Evolutionary conservation across 2,888 invertebrate genomes (phyloP), one percentile per base, ranked within the genome.

Genomic region (Drosophila helvetica): DNA sequence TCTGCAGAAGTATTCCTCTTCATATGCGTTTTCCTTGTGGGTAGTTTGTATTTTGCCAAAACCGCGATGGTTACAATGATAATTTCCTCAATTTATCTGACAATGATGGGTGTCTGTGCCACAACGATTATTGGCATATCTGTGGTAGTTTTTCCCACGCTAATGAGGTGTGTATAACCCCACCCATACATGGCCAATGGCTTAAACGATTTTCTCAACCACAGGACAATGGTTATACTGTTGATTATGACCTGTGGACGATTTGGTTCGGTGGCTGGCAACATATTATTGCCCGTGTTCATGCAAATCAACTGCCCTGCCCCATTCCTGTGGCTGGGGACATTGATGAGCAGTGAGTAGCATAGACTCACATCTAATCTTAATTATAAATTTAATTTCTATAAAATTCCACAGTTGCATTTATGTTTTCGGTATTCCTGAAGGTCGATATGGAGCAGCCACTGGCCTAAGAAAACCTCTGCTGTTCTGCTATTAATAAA

Each of bases 141-240:
- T 12, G 88, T 89, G 0, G 86, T 82, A 30, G 75, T 88, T 17
- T 91, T 91, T 75, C 91, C 91, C 45, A 91, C 91, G 15, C 72
- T 89, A 9, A 85, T 91, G 81, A 86, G 91, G 91, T 90, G 74
- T 38, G 30, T 52, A 38, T 0, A 33, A 3, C 1, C 12, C 30
- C 30, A 30, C 30, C 6, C 25, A 25, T 2, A 2, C 30, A 30
- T 12, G 33, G 6, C 22, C 22, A 22, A 5, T 22, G 4, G 12
- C 33, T 33, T 22, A 45, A 30, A n/a, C 15, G 15, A 45, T 38
- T 50, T 15, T 7, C 3, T 2, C 10, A 1, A 7, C 22, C 12
- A 33, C 27, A 96, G 96, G 90, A 95, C 96, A 4, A 95, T 95
- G 95, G 94, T 95, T 0, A 93, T 96, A 79, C 93, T 95, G 0